Base-by-base conservation (phyloP, 2,888 invertebrate species). In the Ptychoptera contaminata region DNA sequence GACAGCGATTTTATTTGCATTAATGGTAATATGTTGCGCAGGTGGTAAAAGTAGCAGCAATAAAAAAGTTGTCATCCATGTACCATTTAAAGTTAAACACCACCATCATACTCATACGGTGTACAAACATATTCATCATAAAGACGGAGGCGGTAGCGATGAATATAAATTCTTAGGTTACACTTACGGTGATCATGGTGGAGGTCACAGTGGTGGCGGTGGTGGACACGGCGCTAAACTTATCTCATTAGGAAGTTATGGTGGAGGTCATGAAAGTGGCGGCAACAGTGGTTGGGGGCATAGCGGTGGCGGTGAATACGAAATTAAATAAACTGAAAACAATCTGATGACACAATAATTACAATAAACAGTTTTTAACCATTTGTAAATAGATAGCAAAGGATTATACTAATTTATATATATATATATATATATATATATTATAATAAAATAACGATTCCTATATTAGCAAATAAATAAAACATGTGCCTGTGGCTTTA, bases 31-130 rank as follows among this genome's bases (percentile, higher is more conserved):
- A 7, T 23, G 23, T 23, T 23, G 7, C 54, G 53, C 58, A 32
- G 55, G 56, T 39, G 56, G 71, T 15, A 67, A 69, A 48, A 71
- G 71, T 46, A 72, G 74, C 41, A 63, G 65, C 32, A 76, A 79
- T 61, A 78, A 79, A 55, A 81, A 79, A 56, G 79, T 83, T 51
- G 71, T 83, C 55, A 83, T 84, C 59, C 83, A 84, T 64, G 82
- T 84, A 42, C 84, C 84, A 1, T 71, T 79, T 60, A 79, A 79
- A 61, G 73, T 84, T 51, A 82, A 84, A 57, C 78, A 79, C 50
- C 74, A 80, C 55, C 80, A 83, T 54, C 82, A 83, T 56, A 83
- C 81, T 44, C 82, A 82, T 58, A 84, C 83, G 37, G 74, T 81
- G 37, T 79, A 79, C 51, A 82, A 83, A 55, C 79, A 82, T 58